Conservation (phyloP, 2,113 vertebrate genomes). For the Zosterops lateralis region DNA sequence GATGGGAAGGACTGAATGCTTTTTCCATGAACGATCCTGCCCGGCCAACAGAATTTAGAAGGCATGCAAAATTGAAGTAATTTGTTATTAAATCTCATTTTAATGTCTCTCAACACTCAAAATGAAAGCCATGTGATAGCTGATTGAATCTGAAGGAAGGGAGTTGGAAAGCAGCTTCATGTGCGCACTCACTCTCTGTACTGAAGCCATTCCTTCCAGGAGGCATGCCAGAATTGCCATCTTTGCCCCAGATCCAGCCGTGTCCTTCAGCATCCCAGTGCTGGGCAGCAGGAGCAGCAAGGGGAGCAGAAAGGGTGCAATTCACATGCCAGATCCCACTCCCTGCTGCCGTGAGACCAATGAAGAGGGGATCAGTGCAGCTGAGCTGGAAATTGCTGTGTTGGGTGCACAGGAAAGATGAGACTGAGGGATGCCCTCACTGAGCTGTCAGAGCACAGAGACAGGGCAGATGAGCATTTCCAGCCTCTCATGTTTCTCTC, state of each 20-base stretch:
- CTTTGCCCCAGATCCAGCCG: neutral
- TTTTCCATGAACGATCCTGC: neutral
- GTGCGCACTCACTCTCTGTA: neutral
- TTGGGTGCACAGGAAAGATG: accelerated
- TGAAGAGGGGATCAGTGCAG: accelerated
- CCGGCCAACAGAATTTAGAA: neutral
- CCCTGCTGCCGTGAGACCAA: neutral
- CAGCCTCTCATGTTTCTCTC: neutral
- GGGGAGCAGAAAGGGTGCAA: neutral
- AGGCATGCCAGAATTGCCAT: neutral
- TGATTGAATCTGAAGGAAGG: neutral
- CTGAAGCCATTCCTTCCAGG: neutral
- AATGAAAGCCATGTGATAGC: conserved; percentile 37
- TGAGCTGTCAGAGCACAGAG: neutral
- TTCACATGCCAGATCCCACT: neutral
- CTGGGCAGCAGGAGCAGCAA: neutral
- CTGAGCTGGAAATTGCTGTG: neutral
- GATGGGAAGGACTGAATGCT: neutral
- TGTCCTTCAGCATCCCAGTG: neutral
- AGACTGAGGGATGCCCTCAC: neutral
- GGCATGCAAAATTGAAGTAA: conserved; percentile 16
- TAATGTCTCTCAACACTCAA: neutral
- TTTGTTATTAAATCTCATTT: conserved; percentile 48
- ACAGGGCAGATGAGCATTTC: neutral
- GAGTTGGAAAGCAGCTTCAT: neutral